Conservation (phyloP, 2,113 vertebrate species). For the Petroica traversi region DNA sequence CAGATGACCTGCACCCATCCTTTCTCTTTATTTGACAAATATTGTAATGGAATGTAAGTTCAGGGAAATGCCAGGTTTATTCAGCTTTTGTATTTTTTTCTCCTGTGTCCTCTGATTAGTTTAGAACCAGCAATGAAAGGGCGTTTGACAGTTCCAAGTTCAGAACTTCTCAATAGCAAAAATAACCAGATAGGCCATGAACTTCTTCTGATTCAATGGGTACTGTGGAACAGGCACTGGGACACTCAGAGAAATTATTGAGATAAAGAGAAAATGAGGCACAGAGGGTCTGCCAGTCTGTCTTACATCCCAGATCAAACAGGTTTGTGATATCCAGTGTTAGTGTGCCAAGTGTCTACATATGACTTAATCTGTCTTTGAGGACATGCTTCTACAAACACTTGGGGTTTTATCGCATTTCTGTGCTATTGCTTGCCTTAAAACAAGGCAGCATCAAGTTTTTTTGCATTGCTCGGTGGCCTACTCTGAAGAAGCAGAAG, state of each 20-base stretch:
- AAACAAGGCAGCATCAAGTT: slow-evolving; percentile 71
- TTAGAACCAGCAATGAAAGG: neutral
- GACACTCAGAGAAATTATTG: neutral
- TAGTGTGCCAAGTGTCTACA: slow-evolving; percentile 60
- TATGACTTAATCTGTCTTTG: slow-evolving; percentile 70
- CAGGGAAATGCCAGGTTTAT: neutral
- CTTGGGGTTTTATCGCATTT: slow-evolving; percentile 1
- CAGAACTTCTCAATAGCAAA: neutral
- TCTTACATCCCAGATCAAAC: neutral
- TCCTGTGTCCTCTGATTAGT: neutral
- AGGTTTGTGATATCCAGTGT: slow-evolving; percentile 55
- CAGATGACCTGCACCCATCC: neutral
- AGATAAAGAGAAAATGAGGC: neutral
- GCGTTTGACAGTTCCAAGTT: neutral
- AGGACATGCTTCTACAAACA: slow-evolving; percentile 76
- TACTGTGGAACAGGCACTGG: neutral
- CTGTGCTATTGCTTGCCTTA: slow-evolving; percentile 66
- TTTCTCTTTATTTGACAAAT: neutral
- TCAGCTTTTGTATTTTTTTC: neutral
- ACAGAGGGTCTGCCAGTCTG: neutral
- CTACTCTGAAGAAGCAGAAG: slow-evolving; percentile 38
- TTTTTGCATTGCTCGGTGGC: slow-evolving; percentile 65
- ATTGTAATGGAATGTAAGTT: neutral
- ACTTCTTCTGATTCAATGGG: neutral
- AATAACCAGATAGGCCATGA: neutral